These are phyloP conservation scores for Pollachius pollachius DNA, from an alignment of 2,113 vertebrate genomes.

Conservation along the genomic window DNA sequence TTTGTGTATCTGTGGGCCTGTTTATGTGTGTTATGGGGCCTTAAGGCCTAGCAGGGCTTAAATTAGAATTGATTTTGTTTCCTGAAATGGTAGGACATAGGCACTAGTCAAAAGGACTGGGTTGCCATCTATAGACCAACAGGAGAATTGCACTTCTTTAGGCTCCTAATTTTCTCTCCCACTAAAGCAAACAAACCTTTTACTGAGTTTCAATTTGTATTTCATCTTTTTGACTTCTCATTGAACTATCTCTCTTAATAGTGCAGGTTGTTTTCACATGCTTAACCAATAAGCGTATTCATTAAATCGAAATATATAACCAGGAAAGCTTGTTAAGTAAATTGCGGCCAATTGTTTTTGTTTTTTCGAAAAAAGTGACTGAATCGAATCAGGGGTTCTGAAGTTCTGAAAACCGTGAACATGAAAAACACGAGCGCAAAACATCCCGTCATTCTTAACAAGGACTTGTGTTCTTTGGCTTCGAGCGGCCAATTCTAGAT, in stretches of 20 bases:
- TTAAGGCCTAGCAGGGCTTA: not conserved
- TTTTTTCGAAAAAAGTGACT: too few species aligned
- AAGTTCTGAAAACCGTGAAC: too few species aligned
- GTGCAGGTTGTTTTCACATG: too few species aligned
- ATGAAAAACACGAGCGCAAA: conserved; percentile 43
- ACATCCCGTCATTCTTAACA: conserved; percentile 51
- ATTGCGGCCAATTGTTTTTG: too few species aligned
- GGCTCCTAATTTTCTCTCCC: conserved; percentile 25
- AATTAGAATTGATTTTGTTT: not conserved
- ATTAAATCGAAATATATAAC: not conserved
- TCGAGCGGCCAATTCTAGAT: conserved; percentile 51
- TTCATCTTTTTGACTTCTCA: too few species aligned
- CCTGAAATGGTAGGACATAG: not conserved
- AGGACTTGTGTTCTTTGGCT: conserved; percentile 65
- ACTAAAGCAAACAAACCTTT: not conserved
- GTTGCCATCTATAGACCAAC: conserved; percentile 84
- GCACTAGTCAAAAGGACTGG: conserved; percentile 25
- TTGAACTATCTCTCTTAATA: too few species aligned
- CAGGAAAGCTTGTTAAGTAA: too few species aligned
- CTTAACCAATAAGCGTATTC: conserved; percentile 41
- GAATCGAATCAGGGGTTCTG: too few species aligned
- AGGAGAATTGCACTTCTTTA: conserved; percentile 34
- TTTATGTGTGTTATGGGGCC: too few species aligned
- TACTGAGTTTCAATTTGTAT: too few species aligned
- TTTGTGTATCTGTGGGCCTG: too few species aligned